phyloP scores from a whole-genome alignment of 2,113 vertebrate species.

The Clarias batrachus region DNA sequence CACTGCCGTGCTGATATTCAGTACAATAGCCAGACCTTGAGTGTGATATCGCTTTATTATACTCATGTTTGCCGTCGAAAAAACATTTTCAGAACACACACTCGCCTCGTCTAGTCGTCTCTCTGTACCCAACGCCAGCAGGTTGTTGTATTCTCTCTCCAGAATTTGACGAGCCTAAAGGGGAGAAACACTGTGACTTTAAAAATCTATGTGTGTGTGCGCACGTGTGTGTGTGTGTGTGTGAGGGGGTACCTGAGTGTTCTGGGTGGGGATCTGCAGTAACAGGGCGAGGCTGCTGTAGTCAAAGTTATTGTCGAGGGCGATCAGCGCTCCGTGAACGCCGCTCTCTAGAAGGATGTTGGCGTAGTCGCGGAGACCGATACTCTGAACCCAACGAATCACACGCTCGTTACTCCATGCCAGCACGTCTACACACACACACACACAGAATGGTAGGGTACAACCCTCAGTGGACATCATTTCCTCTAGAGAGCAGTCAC shows the following conservation, averaged over 20 bases:
- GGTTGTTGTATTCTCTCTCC: conserved; percentile 98
- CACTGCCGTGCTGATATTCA: no score
- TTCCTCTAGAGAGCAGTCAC: background rate
- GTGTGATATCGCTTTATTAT: background rate
- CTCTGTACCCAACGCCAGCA: conserved; percentile 96
- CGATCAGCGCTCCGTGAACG: conserved; percentile 92
- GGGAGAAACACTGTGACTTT: background rate
- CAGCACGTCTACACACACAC: conserved; percentile 81
- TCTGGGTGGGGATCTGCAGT: conserved; percentile 97
- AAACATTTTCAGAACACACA: background rate
- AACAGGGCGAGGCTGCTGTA: conserved; percentile 95
- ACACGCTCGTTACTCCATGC: conserved; percentile 97
- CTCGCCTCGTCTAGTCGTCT: conserved; percentile 91
- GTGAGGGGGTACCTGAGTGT: conserved; percentile 77
- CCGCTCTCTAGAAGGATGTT: conserved; percentile 95
- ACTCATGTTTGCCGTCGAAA: background rate
- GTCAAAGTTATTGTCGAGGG: conserved; percentile 97
- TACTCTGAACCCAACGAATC: conserved; percentile 96
- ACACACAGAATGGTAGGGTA: background rate
- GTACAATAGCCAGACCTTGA: no score
- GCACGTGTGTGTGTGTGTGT: background rate
- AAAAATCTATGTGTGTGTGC: background rate
- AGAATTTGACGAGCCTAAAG: conserved; percentile 96
- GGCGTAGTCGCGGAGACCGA: conserved; percentile 94
- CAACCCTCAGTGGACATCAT: background rate